These are phyloP conservation scores for Tapirus indicus DNA, from an alignment of 2,797 vertebrate genomes.

Conservation along the genomic window DNA sequence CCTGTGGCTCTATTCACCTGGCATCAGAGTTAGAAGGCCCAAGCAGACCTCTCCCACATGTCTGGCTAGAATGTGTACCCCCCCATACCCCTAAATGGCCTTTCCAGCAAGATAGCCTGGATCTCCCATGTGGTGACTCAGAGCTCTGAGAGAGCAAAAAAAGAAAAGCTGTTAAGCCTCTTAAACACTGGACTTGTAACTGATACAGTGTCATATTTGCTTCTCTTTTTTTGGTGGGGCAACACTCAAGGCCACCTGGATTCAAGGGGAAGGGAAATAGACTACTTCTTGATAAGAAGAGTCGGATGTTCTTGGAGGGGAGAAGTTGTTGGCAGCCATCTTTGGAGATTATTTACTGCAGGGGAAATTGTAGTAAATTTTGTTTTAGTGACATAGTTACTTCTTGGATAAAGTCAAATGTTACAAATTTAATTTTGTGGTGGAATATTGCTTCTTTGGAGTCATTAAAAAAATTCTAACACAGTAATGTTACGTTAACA, in stretches of 20 bases:
- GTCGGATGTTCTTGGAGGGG: background rate
- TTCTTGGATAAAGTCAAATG: background rate
- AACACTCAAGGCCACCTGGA: background rate
- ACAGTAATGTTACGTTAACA: background rate
- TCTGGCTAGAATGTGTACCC: background rate
- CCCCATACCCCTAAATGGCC: background rate
- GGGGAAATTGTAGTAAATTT: background rate
- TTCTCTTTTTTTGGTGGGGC: background rate
- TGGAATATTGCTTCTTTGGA: slow-evolving; percentile 16
- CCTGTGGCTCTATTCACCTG: background rate
- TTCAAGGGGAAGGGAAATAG: background rate
- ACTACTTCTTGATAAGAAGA: background rate
- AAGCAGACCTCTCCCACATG: background rate
- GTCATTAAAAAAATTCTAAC: slow-evolving; percentile 38
- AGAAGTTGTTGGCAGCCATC: background rate
- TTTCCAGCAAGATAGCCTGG: background rate
- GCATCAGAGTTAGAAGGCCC: background rate
- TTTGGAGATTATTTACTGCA: slow-evolving; percentile 8
- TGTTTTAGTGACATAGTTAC: background rate
- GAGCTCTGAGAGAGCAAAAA: background rate
- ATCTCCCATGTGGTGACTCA: background rate
- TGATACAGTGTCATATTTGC: background rate
- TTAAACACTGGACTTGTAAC: background rate
- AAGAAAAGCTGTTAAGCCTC: background rate
- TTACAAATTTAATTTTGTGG: slow-evolving; percentile 5